A percentile compares a stretch with the other conserved stretches of the same genome.
Conservation (phyloP, 2,797 vertebrate genomes). For the Channallabes apus region DNA sequence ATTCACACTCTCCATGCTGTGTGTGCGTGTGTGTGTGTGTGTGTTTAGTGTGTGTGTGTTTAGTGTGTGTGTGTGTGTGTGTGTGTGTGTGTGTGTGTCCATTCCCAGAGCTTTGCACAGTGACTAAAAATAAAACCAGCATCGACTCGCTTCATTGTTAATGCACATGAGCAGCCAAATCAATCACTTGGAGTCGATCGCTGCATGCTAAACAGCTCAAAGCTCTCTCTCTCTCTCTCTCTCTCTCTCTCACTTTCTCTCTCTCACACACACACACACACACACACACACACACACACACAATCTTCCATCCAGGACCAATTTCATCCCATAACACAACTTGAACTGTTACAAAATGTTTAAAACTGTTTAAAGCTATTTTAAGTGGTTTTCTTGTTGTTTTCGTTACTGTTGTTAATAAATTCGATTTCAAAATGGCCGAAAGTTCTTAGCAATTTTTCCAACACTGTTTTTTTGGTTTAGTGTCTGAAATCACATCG, state of each 20-base stretch:
- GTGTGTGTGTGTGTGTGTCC: constrained; percentile 20
- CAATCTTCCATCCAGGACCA: background rate
- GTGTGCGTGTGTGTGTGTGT: too few relatives aligned
- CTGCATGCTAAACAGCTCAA: constrained; percentile 53
- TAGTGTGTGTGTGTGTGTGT: background rate
- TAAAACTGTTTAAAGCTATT: too few relatives aligned
- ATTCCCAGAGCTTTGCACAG: constrained; percentile 56
- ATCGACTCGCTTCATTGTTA: constrained; percentile 78
- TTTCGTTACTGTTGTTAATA: background rate
- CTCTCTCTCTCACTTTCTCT: too few relatives aligned
- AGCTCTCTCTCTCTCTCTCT: background rate
- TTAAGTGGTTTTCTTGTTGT: background rate
- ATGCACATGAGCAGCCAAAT: constrained; percentile 67
- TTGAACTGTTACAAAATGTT: background rate
- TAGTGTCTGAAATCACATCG: background rate
- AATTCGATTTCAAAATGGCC: background rate
- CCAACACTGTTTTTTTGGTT: background rate
- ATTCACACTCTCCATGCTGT: background rate
- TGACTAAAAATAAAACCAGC: constrained; percentile 78
- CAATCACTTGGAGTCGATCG: constrained; percentile 62
- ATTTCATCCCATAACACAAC: background rate
- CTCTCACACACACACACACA: constrained; percentile 15
- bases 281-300: constrained; percentile 6
- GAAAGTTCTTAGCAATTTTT: background rate
- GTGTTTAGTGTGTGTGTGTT: background rate